phyloP scores from a whole-genome alignment of 1,140 invertebrate species.

The Xylocopa sonorina region DNA sequence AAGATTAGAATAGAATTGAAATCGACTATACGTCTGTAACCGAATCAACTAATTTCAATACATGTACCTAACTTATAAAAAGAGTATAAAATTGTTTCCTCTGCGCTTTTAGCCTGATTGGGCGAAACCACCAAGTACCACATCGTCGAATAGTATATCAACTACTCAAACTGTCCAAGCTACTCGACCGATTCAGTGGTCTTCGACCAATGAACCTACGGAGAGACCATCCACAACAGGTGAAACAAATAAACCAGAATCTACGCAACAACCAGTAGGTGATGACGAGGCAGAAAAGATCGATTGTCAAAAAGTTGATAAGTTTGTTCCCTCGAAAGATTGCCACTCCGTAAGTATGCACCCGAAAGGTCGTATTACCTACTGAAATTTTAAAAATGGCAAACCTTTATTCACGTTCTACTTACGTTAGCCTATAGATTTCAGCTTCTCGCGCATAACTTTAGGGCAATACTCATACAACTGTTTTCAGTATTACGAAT shows the following conservation, averaged over 20 bases:
- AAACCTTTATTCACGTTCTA: neutral
- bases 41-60: neutral
- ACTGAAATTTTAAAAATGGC: too few relatives aligned
- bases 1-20: too few relatives aligned
- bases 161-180: constrained; percentile 4
- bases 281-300: constrained; percentile 19
- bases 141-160: constrained; percentile 65
- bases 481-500: constrained; percentile 88
- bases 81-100: too few relatives aligned
- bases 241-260: constrained; percentile 1
- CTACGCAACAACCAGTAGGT: constrained; percentile 19
- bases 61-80: too few relatives aligned
- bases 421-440: too few relatives aligned
- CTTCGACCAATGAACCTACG: constrained; percentile 31
- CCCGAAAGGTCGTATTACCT: neutral
- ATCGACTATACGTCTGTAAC: too few relatives aligned
- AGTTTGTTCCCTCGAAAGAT: constrained; percentile 84
- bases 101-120: constrained; percentile 84
- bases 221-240: neutral
- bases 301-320: constrained; percentile 16
- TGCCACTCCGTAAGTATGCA: constrained; percentile 82
- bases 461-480: too few relatives aligned
- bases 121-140: constrained; percentile 86
- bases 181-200: constrained; percentile 8
- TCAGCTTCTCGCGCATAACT: too few relatives aligned